Evolutionary conservation across 2,888 invertebrate species (phyloP), one percentile per base, ranked within the genome.

Genomic region (Cancer borealis): DNA sequence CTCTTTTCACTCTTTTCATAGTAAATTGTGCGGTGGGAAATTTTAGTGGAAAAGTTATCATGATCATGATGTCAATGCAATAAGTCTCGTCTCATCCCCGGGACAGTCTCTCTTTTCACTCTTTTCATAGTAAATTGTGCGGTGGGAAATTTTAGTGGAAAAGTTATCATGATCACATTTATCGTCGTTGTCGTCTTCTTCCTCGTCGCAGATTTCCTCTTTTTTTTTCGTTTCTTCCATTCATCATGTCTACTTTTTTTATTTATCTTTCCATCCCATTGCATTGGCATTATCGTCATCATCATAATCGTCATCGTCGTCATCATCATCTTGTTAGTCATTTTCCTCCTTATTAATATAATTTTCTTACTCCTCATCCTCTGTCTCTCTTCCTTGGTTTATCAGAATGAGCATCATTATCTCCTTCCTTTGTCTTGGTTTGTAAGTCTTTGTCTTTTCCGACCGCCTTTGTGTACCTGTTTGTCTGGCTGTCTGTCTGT

Each of bases 71-170:
- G 54, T 54, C 54, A 66, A 66, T 66, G n/a, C 66, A n/a, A 66
- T 66, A n/a, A n/a, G n/a, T 17, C n/a, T 21, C 4, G n/a, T 66
- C n/a, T 21, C 66, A 17, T n/a, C 66, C 4, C n/a, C 66, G 66
- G n/a, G 66, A n/a, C 66, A n/a, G 66, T n/a, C n/a, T 66, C n/a
- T 66, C 66, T 21, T 66, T 66, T 66, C n/a, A 66, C 66, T n/a
- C n/a, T 66, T 66, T 66, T 66, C 66, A 5, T 21, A 21, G 66
- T 66, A 66, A 66, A 66, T 66, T 66, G 66, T 66, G 66, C n/a
- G 0, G 1, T n/a, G n/a, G 21, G n/a, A 21, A 21, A n/a, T 66
- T 66, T 66, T n/a, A 66, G 66, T 39, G 66, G n/a, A 66, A 66
- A 4, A 66, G 66, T 66, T 4, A 21, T 54, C 54, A 3, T 54